Evolutionary conservation across 1,140 invertebrate genomes (phyloP).

Genomic region (Melipona quadrifasciata): DNA sequence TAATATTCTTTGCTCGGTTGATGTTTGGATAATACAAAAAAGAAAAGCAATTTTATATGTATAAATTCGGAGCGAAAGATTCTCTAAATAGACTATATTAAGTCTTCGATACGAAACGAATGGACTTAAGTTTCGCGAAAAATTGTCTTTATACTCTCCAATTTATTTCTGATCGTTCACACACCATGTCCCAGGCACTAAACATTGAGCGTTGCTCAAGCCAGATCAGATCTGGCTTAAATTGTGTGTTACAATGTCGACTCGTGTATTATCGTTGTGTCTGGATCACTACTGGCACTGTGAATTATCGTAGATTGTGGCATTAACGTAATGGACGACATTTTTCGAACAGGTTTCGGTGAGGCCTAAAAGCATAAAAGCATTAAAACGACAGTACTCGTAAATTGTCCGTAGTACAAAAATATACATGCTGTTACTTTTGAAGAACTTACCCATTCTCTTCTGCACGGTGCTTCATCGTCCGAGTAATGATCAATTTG

Average conservation of each 20-base stretch:
- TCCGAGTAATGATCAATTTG: slow-evolving; percentile 80
- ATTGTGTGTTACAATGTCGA: slow-evolving; percentile 80
- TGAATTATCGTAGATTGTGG: slow-evolving; percentile 70
- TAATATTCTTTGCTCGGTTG: slow-evolving; percentile 66
- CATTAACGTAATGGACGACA: slow-evolving; percentile 76
- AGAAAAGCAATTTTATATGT: slow-evolving; percentile 53
- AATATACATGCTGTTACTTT: not conserved
- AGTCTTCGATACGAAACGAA: slow-evolving; percentile 52
- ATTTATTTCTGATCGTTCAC: slow-evolving; percentile 38
- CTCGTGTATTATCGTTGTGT: slow-evolving; percentile 77
- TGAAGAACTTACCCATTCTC: slow-evolving; percentile 75
- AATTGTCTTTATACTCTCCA: slow-evolving; percentile 57
- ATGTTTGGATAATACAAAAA: slow-evolving; percentile 17
- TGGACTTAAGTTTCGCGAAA: slow-evolving; percentile 57
- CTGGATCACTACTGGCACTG: slow-evolving; percentile 71
- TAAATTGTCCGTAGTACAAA: not conserved
- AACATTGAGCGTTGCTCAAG: slow-evolving; percentile 72
- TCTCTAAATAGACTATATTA: slow-evolving; percentile 7
- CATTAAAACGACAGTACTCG: slow-evolving; percentile 11
- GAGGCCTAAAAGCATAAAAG: slow-evolving; percentile 72
- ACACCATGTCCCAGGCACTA: slow-evolving; percentile 75
- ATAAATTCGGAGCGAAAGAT: slow-evolving; percentile 65
- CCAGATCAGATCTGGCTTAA: slow-evolving; percentile 73
- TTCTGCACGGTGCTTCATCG: slow-evolving; percentile 76
- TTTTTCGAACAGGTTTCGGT: slow-evolving; percentile 77